Base-by-base conservation (phyloP, 2,113 vertebrate genomes). In the Meriones unguiculatus region DNA sequence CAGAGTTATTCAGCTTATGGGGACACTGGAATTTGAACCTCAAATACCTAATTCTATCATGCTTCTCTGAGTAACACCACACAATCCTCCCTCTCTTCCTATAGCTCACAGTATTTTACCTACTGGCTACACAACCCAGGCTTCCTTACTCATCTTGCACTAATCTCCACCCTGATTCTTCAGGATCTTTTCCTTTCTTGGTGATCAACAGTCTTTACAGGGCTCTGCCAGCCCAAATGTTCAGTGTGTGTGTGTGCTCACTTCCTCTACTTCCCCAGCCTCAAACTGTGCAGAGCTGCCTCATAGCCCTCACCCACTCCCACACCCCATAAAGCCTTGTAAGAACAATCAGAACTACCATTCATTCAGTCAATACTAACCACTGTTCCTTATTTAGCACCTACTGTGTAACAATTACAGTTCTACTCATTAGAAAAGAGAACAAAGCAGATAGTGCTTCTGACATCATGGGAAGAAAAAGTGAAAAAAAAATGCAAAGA, bases 291-390 rank as follows among this genome's bases (percentile, higher is more conserved):
- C 87, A 52, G 38, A 70, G 35, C 57, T 78, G 64, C n/a, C 30
- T 92, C 20, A n/a, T 62, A 28, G 35, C 9, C 10, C 32, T 69
- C 24, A 30, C 32, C 35, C 90, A 32, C 15, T 1, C 0, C 35
- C 17, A 32, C 35, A 72, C 70, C 18, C 22, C 62, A 62, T 67
- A 52, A 93, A 52, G 11, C 30, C 78, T 67, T 77, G 65, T 38
- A n/a, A 82, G 65, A 87, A 75, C 2, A 69, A 72, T 46, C 8
- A 54, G 64, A 93, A 77, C 30, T 25, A 96, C 62, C 64, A 69
- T 87, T 94, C 72, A 59, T 41, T 93, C 75, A 90, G 73, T 95
- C 62, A 25, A 94, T 41, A 32, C 5, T 81, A 57, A 90, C 57
- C 75, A 52, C 46, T 81, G 80, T 96, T 77, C 70, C 22, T 82